Evolutionary conservation across 2,888 invertebrate species (phyloP), one percentile per base, ranked within the genome.

Genomic region (Dynastes grantii): DNA sequence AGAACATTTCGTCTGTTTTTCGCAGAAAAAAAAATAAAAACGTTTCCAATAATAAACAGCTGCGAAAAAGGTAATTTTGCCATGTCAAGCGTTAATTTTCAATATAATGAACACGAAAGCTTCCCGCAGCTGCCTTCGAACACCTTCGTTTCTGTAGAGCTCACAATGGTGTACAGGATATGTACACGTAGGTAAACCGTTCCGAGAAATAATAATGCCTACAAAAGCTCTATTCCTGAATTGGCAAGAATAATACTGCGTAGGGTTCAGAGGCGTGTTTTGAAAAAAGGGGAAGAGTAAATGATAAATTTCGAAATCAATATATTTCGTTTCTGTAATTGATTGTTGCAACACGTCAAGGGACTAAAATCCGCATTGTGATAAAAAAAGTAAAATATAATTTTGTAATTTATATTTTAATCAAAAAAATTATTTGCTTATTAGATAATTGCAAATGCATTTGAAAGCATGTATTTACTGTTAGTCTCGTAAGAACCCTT

Each of bases 21-120:
- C 16, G 40, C 40, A 29, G 45, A 40, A 61, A 75, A 61, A 40
- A 61, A 75, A 75, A 45, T 61, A 22, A 45, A 45, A 58, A 58
- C 55, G 22, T n/a, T 61, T 75, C 5, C 73, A 22, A 45, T 75
- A 27, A 75, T 37, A 61, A 75, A 75, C 73, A 61, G 73, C 73
- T 61, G 73, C 61, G 29, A 61, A 61, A 71, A 61, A 75, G 61
- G 73, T 75, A 75, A 75, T 61, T 61, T 75, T 61, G 73, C 61
- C 73, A 75, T 75, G 73, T 75, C 45, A 75, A 61, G 61, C 73
- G 73, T 75, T 75, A 75, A 75, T 75, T 75, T 61, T 75, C 73
- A 63, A 75, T 75, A 75, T 61, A 75, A 75, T 61, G 73, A 61
- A 61, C 49, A 61, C 73, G 73, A 75, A 75, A 75, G 61, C 63